Base-by-base conservation (phyloP, 2,888 invertebrate species). In the Stramonita haemastoma region DNA sequence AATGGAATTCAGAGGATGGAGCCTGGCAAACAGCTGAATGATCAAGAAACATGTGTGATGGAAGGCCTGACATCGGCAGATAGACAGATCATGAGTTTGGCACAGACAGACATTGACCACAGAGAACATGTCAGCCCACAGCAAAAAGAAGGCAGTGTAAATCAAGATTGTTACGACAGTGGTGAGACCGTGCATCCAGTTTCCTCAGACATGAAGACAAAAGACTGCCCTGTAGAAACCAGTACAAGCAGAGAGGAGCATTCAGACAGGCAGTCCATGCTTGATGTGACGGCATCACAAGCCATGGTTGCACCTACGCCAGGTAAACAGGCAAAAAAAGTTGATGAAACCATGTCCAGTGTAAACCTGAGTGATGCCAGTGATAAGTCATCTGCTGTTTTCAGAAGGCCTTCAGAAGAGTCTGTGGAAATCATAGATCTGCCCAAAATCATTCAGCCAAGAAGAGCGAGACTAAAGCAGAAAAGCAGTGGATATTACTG, bases 401-500 rank as follows among this genome's bases (percentile, higher is more conserved):
- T 73, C 1, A 73, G 77, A 32, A 77, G 34, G 34, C 17, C 79
- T 11, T 32, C 79, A 34, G 79, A 34, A 34, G 79, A 79, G 34
- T 79, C 79, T 46, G 26, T 46, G 11, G 83, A 83, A 46, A 46
- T 26, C 46, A 6, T 83, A 46, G 83, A 83, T 26, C n/a, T 83
- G 83, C 83, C 83, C 22, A 11, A 83, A 36, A 83, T 79, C 32
- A 79, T 32, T 83, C 46, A 46, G 26, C 83, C 83, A 6, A 46
- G 83, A 17, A 26, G 83, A 46, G 26, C 22, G 46, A 83, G 79
- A 26, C 46, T 19, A 19, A 83, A 83, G 83, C 34, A 22, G 26
- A 83, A 46, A 26, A 83, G 83, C 26, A n/a, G 46, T 83, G 83
- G 46, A 46, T 46, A n/a, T n/a, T 26, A 83, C n/a, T 46, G 83